phyloP scores from a whole-genome alignment of 2,113 vertebrate genomes.

The Acanthisitta chloris region DNA sequence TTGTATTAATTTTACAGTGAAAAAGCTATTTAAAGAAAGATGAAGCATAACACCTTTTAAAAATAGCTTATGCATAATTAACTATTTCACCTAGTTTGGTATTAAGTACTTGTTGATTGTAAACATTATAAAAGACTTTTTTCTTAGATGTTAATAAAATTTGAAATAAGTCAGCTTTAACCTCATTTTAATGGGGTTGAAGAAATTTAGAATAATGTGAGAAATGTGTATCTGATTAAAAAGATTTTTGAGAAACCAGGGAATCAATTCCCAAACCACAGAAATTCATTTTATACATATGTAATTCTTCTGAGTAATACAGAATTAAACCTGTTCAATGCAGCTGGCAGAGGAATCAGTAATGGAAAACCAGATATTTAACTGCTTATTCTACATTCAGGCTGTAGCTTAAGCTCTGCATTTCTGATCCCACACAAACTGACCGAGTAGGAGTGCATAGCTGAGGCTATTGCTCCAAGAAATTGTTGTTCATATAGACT shows the following conservation, averaged over 20 bases:
- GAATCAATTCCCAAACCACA: not conserved
- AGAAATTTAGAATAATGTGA: not conserved
- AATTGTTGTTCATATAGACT: not conserved
- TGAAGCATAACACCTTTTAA: not conserved
- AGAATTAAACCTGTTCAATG: not conserved
- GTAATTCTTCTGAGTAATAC: not conserved
- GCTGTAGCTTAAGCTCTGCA: not conserved
- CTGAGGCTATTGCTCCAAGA: not conserved
- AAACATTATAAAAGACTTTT: conserved; percentile 16
- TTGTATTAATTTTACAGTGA: not conserved
- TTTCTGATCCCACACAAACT: not conserved
- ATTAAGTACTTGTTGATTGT: conserved; percentile 25
- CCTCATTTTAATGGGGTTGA: conserved; percentile 2
- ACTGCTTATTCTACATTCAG: not conserved
- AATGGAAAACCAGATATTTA: not conserved
- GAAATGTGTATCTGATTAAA: not conserved
- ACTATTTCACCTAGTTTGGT: conserved; percentile 16
- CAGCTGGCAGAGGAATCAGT: not conserved
- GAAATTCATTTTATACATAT: not conserved
- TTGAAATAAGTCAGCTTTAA: conserved; percentile 18
- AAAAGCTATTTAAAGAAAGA: not conserved
- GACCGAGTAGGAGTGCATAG: not conserved
- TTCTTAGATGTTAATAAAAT: not conserved
- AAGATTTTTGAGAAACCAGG: not conserved
- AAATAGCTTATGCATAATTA: conserved; percentile 31